Conservation (phyloP, 2,113 vertebrate species). For the Catharus bicknelli region DNA sequence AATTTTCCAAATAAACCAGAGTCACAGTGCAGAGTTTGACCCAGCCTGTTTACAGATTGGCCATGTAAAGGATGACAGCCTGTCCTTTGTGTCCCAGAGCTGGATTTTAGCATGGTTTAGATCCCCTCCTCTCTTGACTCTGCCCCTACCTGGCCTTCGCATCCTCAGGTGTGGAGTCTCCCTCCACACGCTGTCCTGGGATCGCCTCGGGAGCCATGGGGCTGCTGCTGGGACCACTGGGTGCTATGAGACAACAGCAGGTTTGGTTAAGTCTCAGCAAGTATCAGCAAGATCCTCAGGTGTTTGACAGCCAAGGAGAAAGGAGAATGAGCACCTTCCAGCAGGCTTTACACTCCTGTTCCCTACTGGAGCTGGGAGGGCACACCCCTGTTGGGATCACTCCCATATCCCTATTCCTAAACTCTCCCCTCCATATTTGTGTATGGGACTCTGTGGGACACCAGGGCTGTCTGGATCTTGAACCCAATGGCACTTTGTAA, state of each 20-base stretch:
- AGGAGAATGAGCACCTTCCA: neutral
- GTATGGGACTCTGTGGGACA: neutral
- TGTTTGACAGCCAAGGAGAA: neutral
- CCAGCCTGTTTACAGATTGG: neutral
- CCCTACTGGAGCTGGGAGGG: neutral
- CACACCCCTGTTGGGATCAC: neutral
- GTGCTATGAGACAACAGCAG: conserved; percentile 35
- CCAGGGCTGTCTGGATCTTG: neutral
- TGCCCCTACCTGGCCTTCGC: conserved; percentile 75
- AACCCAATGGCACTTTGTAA: neutral
- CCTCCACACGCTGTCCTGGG: conserved; percentile 71
- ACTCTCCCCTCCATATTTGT: neutral
- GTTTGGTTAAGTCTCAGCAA: neutral
- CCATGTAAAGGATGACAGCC: neutral
- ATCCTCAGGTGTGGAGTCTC: conserved; percentile 74
- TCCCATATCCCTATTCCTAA: neutral
- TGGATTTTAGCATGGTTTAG: neutral
- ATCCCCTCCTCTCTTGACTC: neutral
- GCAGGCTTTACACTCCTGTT: neutral
- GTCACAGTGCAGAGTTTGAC: neutral
- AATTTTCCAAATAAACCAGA: neutral
- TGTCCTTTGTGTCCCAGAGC: neutral
- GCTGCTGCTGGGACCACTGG: conserved; percentile 71
- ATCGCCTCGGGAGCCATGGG: conserved; percentile 70
- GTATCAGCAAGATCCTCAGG: neutral